Base-by-base conservation (phyloP, 1,140 invertebrate species). In the Trichoplusia ni region DNA sequence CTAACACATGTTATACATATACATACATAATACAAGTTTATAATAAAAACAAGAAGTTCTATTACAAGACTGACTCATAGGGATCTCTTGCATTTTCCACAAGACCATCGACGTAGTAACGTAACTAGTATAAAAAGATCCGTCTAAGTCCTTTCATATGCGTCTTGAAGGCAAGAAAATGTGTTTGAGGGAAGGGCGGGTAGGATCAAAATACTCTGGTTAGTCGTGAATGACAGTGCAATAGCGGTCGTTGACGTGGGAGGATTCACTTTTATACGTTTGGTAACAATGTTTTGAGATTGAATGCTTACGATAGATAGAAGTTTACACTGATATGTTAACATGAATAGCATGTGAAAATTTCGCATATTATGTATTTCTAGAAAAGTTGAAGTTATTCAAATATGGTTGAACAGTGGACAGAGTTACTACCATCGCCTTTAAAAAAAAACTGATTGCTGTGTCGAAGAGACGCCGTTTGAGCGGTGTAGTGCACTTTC, bases 211-310 rank as follows among this genome's bases (percentile, higher is more conserved):
- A 40, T 33, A 21, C 14, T 18, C 6, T 61, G 62, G 67, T 56
- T 4, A 6, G 4, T 29, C 19, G 47, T 42, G 38, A 69, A 54
- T 35, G 42, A 31, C 44, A 69, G 40, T 69, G 67, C 58, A 64
- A 63, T 63, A 60, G 67, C 27, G 38, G 66, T 68, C 60, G 53
- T 63, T 63, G 60, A 68, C 66, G 54, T 25, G 38, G 35, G 31
- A 44, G 46, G 33, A 56, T 67, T 67, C 49, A 59, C 40, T 21
- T 31, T 27, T n/a, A n/a, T n/a, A n/a, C n/a, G n/a, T 42, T 16
- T 11, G 18, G 21, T 14, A 37, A 16, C 51, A 56, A 38, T 40
- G 51, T 29, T 56, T 38, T 16, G n/a, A 25, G 18, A 13, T 38
- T 54, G 11, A 18, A 5, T 37, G 0, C 33, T 13, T n/a, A n/a